A percentile compares a stretch with the other conserved stretches of the same genome.
phyloP scores from a whole-genome alignment of 2,797 vertebrate species.

The Alauda arvensis region DNA sequence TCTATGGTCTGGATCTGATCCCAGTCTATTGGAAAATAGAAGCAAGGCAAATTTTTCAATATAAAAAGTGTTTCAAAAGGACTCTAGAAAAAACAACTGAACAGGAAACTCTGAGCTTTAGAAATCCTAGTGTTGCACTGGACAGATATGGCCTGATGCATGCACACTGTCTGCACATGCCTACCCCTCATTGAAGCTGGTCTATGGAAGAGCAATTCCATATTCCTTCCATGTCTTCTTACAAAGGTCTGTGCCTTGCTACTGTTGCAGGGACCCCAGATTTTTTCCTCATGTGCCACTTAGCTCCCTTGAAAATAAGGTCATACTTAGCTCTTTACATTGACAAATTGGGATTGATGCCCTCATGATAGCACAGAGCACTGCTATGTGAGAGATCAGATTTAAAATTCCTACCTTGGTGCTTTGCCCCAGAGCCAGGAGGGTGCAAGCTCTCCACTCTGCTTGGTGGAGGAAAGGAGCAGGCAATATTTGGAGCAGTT shows the following conservation, averaged over 20 bases:
- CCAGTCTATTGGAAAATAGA: conserved; percentile 74
- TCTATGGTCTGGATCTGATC: conserved; percentile 87
- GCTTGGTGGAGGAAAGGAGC: conserved; percentile 58
- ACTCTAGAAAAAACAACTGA: background rate
- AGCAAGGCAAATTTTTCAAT: background rate
- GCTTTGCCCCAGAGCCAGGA: conserved; percentile 46
- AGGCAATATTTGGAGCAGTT: conserved; percentile 53
- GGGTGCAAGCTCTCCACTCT: conserved; percentile 48
- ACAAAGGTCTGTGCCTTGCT: background rate
- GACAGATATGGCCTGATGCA: background rate
- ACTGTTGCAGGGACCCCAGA: background rate
- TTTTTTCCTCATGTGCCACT: conserved; percentile 4
- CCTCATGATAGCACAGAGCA: conserved; percentile 11
- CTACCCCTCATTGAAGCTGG: background rate
- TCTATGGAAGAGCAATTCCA: background rate
- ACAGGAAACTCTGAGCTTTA: background rate
- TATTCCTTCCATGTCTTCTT: background rate
- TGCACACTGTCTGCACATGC: conserved; percentile 13
- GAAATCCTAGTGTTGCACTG: background rate
- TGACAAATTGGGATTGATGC: background rate
- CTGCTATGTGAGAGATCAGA: conserved; percentile 33
- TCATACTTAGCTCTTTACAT: background rate
- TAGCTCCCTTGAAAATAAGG: conserved; percentile 2
- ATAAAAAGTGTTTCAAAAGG: background rate
- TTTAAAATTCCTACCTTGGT: conserved; percentile 44